Evolutionary conservation across 2,888 invertebrate species (phyloP).

Genomic region (Coronaproctus castanopsis): DNA sequence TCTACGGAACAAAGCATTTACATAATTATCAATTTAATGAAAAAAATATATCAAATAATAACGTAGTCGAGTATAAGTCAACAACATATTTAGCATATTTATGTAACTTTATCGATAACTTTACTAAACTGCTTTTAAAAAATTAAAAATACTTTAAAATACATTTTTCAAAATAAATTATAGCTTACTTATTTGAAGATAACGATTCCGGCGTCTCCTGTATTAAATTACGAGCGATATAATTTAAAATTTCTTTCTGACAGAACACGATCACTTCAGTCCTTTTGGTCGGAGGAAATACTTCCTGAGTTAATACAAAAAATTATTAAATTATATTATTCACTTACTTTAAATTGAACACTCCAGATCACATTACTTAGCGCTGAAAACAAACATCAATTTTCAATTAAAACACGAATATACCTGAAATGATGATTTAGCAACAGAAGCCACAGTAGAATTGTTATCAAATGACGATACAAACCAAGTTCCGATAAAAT

Average conservation of each 20-base stretch:
- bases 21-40: constrained; percentile 2
- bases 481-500: constrained; percentile 65
- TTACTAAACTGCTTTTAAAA: too few relatives aligned
- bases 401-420: constrained; percentile 10
- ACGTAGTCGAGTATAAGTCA: too few relatives aligned
- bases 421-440: constrained; percentile 42
- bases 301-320: constrained; percentile 31
- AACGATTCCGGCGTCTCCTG: constrained; percentile 36
- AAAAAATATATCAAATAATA: constrained; percentile 7
- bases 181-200: constrained; percentile 32
- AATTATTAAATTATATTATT: too few relatives aligned
- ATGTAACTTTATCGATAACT: too few relatives aligned
- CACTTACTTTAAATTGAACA: neutral
- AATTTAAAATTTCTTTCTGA: constrained; percentile 53
- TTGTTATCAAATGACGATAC: constrained; percentile 66
- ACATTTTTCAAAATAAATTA: too few relatives aligned
- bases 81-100: too few relatives aligned
- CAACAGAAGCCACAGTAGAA: constrained; percentile 58
- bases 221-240: constrained; percentile 48
- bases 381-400: constrained; percentile 1
- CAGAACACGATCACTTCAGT: constrained; percentile 63
- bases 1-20: neutral
- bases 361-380: neutral
- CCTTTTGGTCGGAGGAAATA: constrained; percentile 59
- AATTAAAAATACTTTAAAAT: too few relatives aligned